Evolutionary conservation across 2,888 invertebrate species (phyloP).

Genomic region (Endomychus coccineus): DNA sequence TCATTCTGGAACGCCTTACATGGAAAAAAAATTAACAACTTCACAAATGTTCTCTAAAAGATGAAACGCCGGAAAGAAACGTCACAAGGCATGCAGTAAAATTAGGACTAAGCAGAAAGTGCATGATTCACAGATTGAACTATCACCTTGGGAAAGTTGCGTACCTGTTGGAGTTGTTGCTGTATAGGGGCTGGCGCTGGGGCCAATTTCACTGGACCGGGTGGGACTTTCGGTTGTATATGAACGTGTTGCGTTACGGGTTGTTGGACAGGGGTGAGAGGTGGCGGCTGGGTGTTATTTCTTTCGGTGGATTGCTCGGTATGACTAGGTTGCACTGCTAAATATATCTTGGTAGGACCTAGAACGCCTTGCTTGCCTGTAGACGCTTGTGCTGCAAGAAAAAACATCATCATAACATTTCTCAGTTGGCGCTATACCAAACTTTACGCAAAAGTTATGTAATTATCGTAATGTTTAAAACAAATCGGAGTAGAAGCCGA

Average conservation of each 20-base stretch:
- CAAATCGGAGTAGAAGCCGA: too few species aligned
- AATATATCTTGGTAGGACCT: constrained; percentile 78
- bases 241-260: constrained; percentile 8
- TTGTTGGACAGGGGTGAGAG: constrained; percentile 47
- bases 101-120: too few species aligned
- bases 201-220: constrained; percentile 3
- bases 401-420: too few species aligned
- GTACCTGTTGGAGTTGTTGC: constrained; percentile 37
- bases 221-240: constrained; percentile 11
- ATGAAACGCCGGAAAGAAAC: too few species aligned
- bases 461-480: too few species aligned
- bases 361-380: constrained; percentile 78
- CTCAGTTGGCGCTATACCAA: too few species aligned
- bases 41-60: too few species aligned
- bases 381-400: constrained; percentile 68
- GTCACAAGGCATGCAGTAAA: constrained; percentile 11
- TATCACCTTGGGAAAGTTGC: constrained; percentile 38
- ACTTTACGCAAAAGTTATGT: too few species aligned
- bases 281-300: constrained; percentile 44
- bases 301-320: constrained; percentile 23
- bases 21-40: too few species aligned
- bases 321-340: constrained; percentile 72
- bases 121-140: constrained; percentile 30
- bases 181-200: constrained; percentile 16
- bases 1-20: too few species aligned